These are phyloP conservation scores for Pinna nobilis DNA, from an alignment of 1,140 invertebrate genomes.

Conservation along the genomic window DNA sequence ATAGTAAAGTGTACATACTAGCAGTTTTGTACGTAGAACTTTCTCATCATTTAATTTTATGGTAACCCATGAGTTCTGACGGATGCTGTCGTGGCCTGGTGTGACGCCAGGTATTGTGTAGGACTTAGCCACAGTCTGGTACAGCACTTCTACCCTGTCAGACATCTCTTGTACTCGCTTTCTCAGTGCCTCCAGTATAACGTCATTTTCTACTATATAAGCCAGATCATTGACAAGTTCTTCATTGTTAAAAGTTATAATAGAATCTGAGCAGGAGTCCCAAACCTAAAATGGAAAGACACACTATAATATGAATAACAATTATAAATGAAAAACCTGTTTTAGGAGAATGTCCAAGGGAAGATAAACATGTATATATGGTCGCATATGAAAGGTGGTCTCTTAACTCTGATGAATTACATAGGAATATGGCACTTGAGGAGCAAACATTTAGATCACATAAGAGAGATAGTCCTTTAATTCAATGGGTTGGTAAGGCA, in stretches of 20 bases:
- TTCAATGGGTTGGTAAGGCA: no score
- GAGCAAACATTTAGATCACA: no score
- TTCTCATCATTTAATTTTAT: slow-evolving; percentile 73
- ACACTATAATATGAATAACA: no score
- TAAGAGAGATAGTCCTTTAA: no score
- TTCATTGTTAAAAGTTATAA: slow-evolving; percentile 89
- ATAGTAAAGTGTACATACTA: slow-evolving; percentile 72
- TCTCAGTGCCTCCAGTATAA: slow-evolving; percentile 82
- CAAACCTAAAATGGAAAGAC: no score
- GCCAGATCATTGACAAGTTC: slow-evolving; percentile 83
- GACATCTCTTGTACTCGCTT: slow-evolving; percentile 78
- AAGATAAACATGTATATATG: no score
- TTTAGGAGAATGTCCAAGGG: no score
- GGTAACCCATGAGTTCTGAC: slow-evolving; percentile 62
- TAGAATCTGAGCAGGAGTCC: slow-evolving; percentile 91
- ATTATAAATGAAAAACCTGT: no score
- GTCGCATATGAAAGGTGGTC: no score
- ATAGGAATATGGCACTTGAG: no score
- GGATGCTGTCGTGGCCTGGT: slow-evolving; percentile 24
- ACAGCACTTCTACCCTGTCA: slow-evolving; percentile 75
- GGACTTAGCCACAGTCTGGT: slow-evolving; percentile 75
- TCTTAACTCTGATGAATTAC: no score
- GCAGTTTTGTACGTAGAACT: slow-evolving; percentile 73
- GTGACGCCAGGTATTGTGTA: slow-evolving; percentile 75
- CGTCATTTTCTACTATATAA: slow-evolving; percentile 96